A percentile compares a stretch with the other conserved stretches of the same genome.
Evolutionary conservation across 2,888 invertebrate genomes (phyloP).

Genomic region (Trissonchulus latispiculum): DNA sequence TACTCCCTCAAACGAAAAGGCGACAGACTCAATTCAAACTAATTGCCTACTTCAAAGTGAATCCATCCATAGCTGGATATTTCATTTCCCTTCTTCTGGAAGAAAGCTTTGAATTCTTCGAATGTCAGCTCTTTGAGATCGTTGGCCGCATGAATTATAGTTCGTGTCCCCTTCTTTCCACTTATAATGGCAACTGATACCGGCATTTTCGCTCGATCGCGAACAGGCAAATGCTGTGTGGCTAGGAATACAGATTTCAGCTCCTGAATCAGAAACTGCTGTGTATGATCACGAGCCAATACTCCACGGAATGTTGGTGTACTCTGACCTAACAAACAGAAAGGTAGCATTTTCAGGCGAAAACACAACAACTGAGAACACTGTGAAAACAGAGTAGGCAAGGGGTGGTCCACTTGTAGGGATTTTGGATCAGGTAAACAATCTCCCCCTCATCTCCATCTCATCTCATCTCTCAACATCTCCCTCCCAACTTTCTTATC

Average conservation of each 20-base stretch:
- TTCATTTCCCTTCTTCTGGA: slow-evolving; percentile 40
- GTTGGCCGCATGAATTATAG: slow-evolving; percentile 56
- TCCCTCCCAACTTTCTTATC: too few species aligned
- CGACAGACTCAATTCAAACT: too few species aligned
- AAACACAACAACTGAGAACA: too few species aligned
- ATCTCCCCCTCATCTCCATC: too few species aligned
- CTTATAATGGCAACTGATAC: background rate
- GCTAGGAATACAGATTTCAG: background rate
- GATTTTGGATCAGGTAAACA: too few species aligned
- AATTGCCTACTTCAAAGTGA: background rate
- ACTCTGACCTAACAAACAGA: background rate
- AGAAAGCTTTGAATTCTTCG: slow-evolving; percentile 51
- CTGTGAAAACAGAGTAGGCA: too few species aligned
- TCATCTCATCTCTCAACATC: too few species aligned
- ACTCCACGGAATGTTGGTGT: background rate
- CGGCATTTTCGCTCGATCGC: background rate
- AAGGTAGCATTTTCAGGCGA: too few species aligned
- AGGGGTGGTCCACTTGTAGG: too few species aligned
- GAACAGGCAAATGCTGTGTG: background rate
- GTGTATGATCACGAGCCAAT: background rate
- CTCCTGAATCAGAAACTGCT: background rate
- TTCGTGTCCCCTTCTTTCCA: slow-evolving; percentile 51
- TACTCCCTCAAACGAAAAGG: too few species aligned
- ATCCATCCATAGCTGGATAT: background rate
- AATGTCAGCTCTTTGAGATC: slow-evolving; percentile 53